Percentiles rank a stretch among this genome's conserved stretches.
Conservation (phyloP, 1,140 invertebrate genomes). For the fruit fly (Drosophila melanogaster) region Release_6_plus_ISO1_MT NC_004354.4:19309001-19309500, state of each 20-base stretch:
- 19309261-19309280: constrained; percentile 6
- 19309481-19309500: constrained; percentile 3
- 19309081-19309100: neutral
- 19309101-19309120: neutral
- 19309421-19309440: neutral
- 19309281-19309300: constrained; percentile 8
- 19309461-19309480: constrained; percentile 20
- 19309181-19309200: constrained; percentile 21
- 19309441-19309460: constrained; percentile 3
- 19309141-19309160: constrained; percentile 29
- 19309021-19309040: constrained; percentile 29
- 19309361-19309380: neutral
- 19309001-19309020: constrained; percentile 15
- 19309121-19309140: constrained; percentile 15
- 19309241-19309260: neutral
- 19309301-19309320: neutral
- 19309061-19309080: neutral
- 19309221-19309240: constrained; percentile 1
- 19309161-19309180: constrained; percentile 8
- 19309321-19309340: neutral
- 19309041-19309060: neutral
- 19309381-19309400: neutral
- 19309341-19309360: constrained; percentile 3
- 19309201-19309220: constrained; percentile 12
- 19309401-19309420: neutral